A percentile compares a stretch with the other conserved stretches of the same genome.
phyloP scores from a whole-genome alignment of 2,888 invertebrate species.

The Chrysolina americana region DNA sequence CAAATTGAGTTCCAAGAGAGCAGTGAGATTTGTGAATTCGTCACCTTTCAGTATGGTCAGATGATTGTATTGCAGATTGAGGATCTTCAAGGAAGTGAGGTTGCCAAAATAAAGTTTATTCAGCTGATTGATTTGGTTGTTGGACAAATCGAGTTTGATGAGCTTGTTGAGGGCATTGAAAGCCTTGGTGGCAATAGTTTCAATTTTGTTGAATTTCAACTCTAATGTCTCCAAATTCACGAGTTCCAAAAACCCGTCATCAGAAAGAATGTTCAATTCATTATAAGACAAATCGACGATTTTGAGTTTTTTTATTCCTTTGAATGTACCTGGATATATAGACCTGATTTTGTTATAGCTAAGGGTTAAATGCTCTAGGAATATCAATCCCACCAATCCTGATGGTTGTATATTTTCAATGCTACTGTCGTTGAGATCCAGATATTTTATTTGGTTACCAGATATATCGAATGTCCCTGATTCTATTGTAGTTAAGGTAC shows the following conservation, averaged over 20 bases:
- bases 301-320: constrained; percentile 64
- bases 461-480: constrained; percentile 65
- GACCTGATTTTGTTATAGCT: constrained; percentile 62
- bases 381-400: constrained; percentile 66
- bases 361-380: constrained; percentile 61
- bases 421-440: constrained; percentile 60
- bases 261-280: constrained; percentile 59
- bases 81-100: constrained; percentile 52
- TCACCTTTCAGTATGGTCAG: constrained; percentile 55
- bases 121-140: constrained; percentile 58
- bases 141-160: constrained; percentile 60
- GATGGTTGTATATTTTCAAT: constrained; percentile 60
- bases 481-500: constrained; percentile 61
- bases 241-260: constrained; percentile 64
- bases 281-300: constrained; percentile 63
- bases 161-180: constrained; percentile 62
- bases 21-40: constrained; percentile 60
- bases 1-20: constrained; percentile 59
- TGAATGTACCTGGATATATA: constrained; percentile 63
- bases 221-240: constrained; percentile 58
- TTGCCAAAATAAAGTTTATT: constrained; percentile 51
- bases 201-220: constrained; percentile 61
- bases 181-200: constrained; percentile 57
- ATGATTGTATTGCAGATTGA: constrained; percentile 62
- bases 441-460: constrained; percentile 64